Base-by-base conservation (phyloP, 1,140 invertebrate genomes). In the Drosophila kanapiae region DNA sequence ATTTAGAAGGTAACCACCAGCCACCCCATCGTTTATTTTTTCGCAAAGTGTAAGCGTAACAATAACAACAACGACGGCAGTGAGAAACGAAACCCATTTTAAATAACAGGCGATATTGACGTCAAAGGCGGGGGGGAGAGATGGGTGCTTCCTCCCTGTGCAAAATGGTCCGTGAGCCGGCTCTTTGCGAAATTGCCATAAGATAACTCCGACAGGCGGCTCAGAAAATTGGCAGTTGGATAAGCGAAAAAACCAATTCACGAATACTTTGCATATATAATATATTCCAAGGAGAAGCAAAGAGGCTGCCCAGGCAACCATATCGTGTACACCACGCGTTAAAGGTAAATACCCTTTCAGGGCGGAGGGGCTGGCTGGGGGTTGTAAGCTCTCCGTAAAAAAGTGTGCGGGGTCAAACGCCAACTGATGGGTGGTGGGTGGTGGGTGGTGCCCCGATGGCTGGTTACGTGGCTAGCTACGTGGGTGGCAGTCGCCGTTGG, bases 191-290 rank as follows among this genome's bases (percentile, higher is more conserved):
- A 87, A 88, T 88, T 87, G 84, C 83, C 83, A 87, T 67, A 88
- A 87, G 83, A 87, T 87, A 87, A 87, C 83, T 87, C 53, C 77
- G 83, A 83, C 83, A 87, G 83, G 77, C 83, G 80, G 80, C 68
- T 64, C 88, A 90, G 85, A 91, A 91, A 92, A 91, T 92, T 92
- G 90, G 91, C 85, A 91, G 80, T 87, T 91, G 90, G 90, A 91
- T 91, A 90, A 91, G 80, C 91, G 82, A 92, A 92, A 86, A 92
- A 92, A 91, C 90, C 90, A 91, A 92, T 92, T 92, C 91, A 90
- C 78, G 91, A 92, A 91, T 91, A 92, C 82, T 92, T 91, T 91
- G 91, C 90, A 84, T 92, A 91, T 87, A 85, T 87, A 78, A 92
- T 91, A 84, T 91, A 91, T 91, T 88, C 83, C 9, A 6, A n/a